Evolutionary conservation across 2,113 vertebrate species (phyloP).

Genomic region (Epinephelus cyanopodus): DNA sequence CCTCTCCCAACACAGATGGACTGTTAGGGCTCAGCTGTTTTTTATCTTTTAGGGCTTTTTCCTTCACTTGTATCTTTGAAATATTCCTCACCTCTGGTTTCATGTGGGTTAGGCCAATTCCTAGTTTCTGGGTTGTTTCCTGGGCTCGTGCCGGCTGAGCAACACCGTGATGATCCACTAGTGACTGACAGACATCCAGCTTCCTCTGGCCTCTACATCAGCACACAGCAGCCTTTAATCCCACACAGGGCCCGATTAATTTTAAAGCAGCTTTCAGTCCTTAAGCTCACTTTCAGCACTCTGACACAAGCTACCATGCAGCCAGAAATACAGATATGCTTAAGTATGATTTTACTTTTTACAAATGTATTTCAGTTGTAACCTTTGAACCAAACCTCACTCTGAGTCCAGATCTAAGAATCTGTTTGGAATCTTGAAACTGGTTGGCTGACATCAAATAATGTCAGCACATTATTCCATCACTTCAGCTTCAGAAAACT

Average conservation of each 20-base stretch:
- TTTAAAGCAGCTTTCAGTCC: conserved; percentile 82
- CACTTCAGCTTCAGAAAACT: neutral
- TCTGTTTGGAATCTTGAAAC: neutral
- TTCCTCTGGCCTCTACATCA: conserved; percentile 19
- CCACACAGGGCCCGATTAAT: conserved; percentile 80
- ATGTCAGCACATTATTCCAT: neutral
- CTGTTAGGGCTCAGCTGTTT: neutral
- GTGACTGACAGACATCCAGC: conserved; percentile 53
- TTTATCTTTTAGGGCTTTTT: neutral
- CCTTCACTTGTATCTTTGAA: conserved; percentile 16
- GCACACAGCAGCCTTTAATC: conserved; percentile 76
- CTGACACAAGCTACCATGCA: conserved; percentile 47
- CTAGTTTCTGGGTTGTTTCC: conserved; percentile 38
- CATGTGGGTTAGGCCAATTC: conserved; percentile 50
- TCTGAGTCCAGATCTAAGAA: neutral
- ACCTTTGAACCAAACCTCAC: neutral
- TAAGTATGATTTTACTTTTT: conserved; percentile 20
- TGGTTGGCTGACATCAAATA: neutral
- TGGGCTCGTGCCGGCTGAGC: neutral
- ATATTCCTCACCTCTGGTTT: conserved; percentile 35
- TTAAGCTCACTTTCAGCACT: conserved; percentile 78
- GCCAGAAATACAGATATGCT: conserved; percentile 49
- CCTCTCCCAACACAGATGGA: neutral
- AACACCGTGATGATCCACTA: neutral
- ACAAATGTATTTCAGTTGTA: conserved; percentile 30